A percentile compares a stretch with the other conserved stretches of the same genome.
These are phyloP conservation scores for Chesias legatella DNA, from an alignment of 2,888 invertebrate genomes.

Conservation along the genomic window DNA sequence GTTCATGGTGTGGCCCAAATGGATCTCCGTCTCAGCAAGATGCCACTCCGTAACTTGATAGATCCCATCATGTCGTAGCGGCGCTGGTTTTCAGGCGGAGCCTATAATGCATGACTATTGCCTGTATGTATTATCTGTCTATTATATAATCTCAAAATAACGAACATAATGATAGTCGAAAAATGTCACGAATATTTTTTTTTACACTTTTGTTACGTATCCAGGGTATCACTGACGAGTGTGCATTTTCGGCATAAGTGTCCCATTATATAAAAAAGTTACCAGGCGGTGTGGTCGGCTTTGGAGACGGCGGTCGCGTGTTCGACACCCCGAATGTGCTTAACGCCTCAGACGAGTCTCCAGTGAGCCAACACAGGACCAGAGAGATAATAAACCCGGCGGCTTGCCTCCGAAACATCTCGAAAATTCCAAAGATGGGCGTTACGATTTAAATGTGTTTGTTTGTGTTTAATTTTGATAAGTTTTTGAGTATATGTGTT, in stretches of 20 bases:
- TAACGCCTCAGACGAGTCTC: constrained; percentile 80
- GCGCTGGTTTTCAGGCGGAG: too few species aligned
- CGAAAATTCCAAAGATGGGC: constrained; percentile 37
- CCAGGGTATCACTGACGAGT: constrained; percentile 23
- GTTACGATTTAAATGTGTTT: constrained; percentile 11
- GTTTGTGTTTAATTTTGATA: not conserved
- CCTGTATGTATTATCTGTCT: too few species aligned
- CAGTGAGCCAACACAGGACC: constrained; percentile 57
- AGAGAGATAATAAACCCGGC: constrained; percentile 54
- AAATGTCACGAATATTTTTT: too few species aligned
- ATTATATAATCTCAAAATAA: too few species aligned
- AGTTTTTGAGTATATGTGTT: too few species aligned
- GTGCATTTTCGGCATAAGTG: constrained; percentile 27
- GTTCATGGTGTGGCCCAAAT: too few species aligned
- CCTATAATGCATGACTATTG: too few species aligned
- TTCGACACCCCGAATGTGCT: constrained; percentile 86
- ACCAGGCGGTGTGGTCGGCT: constrained; percentile 81
- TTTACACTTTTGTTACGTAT: too few species aligned
- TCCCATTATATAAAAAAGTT: constrained; percentile 69
- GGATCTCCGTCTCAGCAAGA: too few species aligned
- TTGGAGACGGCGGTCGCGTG: constrained; percentile 77
- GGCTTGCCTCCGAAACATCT: constrained; percentile 62
- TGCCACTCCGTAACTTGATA: too few species aligned
- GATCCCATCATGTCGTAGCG: too few species aligned
- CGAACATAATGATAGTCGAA: too few species aligned